Evolutionary conservation across 2,888 invertebrate genomes (phyloP), one percentile per base, ranked within the genome.

Genomic region (Euplexia lucipara): DNA sequence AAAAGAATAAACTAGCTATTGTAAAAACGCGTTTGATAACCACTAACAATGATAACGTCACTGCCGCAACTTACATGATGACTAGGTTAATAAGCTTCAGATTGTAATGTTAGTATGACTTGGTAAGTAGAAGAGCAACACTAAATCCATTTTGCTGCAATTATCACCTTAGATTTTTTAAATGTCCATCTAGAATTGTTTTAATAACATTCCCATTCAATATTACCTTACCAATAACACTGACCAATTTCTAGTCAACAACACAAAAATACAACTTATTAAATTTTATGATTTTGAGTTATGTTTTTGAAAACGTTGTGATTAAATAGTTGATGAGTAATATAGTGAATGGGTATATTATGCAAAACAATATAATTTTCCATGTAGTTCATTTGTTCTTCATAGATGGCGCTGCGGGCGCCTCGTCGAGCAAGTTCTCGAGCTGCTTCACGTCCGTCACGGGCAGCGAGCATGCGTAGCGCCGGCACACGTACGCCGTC

Each of bases 401-500:
- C 47, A 65, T 65, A 20, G 70, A 61, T 1, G 75, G 64, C 5
- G 80, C 52, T 16, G 70, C 69, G 1, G 88, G 82, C 6, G 88
- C 71, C 61, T 95, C 93, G 76, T 96, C 96, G 10, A 97, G 91
- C 20, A 97, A 90, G 20, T 90, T 91, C 64, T 96, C 96, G 10
- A 98, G 94, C 60, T 97, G 96, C 16, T 96, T 95, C 0, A 97
- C 96, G 57, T 96, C 96, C 0, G 96, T 97, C 49, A 98, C 97
- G 2, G 98, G 98, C 58, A 98, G 91, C 6, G 97, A 97, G 89
- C 98, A 98, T 1, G 97, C 95, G 88, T 96, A 97, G 80, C 97
- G 96, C 7, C 97, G 96, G 87, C 98, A 98, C n/a, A 98, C 97
- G 88, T 97, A 98, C 22, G 97, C 98, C 0, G 97, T 96, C 0